Conservation (phyloP, 2,888 invertebrate genomes). For the Nephrotoma appendiculata region DNA sequence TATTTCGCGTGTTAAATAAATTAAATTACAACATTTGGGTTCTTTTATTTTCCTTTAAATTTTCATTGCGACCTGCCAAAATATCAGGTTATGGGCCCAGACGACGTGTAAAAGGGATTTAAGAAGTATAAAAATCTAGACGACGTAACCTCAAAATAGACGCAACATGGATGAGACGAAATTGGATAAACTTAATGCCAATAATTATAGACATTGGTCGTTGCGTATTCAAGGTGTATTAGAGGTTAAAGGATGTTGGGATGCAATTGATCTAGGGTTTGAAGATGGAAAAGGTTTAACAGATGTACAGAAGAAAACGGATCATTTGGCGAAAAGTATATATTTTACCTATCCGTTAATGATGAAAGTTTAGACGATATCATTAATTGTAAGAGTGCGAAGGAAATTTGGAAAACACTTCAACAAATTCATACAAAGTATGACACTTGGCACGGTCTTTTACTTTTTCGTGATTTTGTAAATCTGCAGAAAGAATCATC, state of each 20-base stretch:
- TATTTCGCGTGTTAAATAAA: too few relatives aligned
- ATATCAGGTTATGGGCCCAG: too few relatives aligned
- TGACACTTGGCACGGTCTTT: background rate
- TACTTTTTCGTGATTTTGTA: background rate
- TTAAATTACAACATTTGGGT: too few relatives aligned
- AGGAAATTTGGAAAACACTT: background rate
- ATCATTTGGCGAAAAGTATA: background rate
- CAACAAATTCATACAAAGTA: background rate
- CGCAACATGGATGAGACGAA: too few relatives aligned
- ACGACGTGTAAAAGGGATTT: too few relatives aligned
- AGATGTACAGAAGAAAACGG: background rate
- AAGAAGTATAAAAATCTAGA: too few relatives aligned
- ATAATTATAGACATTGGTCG: background rate
- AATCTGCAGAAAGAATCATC: too few relatives aligned
- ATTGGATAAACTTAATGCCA: background rate
- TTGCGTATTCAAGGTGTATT: background rate
- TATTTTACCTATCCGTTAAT: background rate
- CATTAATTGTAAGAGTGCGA: background rate
- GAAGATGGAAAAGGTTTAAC: background rate
- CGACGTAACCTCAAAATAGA: background rate
- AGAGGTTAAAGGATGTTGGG: background rate
- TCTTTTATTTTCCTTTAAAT: too few relatives aligned
- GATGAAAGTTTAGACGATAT: background rate
- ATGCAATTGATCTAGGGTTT: background rate
- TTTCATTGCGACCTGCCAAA: too few relatives aligned